phyloP scores from a whole-genome alignment of 2,797 vertebrate species.

The Cryptoblepharus egeriae region DNA sequence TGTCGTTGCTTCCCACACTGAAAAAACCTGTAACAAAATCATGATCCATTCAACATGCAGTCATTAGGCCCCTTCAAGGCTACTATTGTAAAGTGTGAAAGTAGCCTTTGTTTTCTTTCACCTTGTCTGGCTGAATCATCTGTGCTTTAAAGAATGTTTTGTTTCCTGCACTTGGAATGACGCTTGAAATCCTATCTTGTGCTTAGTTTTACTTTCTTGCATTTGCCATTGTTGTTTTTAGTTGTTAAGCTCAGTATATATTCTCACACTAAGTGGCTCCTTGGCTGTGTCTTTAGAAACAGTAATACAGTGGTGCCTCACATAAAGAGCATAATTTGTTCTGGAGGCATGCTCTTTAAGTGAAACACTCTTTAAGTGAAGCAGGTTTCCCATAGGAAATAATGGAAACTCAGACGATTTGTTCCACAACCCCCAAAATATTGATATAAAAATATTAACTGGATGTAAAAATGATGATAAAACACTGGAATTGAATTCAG shows the following conservation, averaged over 20 bases:
- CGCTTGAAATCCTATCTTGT: constrained; percentile 18
- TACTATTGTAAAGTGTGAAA: constrained; percentile 1
- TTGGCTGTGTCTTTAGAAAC: constrained; percentile 19
- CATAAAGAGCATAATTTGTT: too few relatives aligned
- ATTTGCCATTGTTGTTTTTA: not conserved
- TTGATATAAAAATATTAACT: too few relatives aligned
- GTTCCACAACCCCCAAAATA: too few relatives aligned
- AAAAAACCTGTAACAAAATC: not conserved
- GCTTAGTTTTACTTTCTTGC: constrained; percentile 1
- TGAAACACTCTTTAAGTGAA: too few relatives aligned
- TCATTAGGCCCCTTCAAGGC: not conserved
- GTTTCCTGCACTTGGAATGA: not conserved
- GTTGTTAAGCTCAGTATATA: not conserved
- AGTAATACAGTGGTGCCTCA: too few relatives aligned
- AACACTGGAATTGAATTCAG: too few relatives aligned
- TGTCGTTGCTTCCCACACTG: not conserved
- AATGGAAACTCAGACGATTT: too few relatives aligned
- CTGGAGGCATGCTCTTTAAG: too few relatives aligned
- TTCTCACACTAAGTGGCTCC: constrained; percentile 8
- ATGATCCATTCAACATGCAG: not conserved
- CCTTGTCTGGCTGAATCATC: not conserved
- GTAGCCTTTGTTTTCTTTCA: constrained; percentile 21
- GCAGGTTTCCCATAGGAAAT: too few relatives aligned
- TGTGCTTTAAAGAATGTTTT: constrained; percentile 17
- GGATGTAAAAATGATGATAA: too few relatives aligned